A percentile compares a stretch with the other conserved stretches of the same genome.
These are phyloP conservation scores for Morpho helenor DNA, from an alignment of 2,888 invertebrate genomes.

Conservation along the genomic window DNA sequence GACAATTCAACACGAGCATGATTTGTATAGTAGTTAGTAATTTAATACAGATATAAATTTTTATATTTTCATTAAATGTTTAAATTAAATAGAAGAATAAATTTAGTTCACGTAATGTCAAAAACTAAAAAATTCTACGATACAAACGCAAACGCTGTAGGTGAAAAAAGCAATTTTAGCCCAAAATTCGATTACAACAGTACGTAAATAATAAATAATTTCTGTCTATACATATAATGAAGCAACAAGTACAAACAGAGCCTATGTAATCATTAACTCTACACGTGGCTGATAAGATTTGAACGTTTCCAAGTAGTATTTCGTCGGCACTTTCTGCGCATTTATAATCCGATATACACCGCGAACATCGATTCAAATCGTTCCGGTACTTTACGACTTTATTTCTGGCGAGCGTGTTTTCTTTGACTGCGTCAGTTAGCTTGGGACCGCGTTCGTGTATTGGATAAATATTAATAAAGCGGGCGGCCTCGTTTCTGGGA, in stretches of 20 bases:
- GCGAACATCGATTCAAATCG: slow-evolving; percentile 73
- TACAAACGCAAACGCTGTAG: too few relatives aligned
- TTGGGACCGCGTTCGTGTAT: slow-evolving; percentile 67
- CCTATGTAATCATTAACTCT: slow-evolving; percentile 7
- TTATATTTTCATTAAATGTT: too few relatives aligned
- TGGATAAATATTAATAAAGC: slow-evolving; percentile 79
- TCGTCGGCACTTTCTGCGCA: slow-evolving; percentile 60
- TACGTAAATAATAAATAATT: not conserved
- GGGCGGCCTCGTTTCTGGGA: slow-evolving; percentile 77
- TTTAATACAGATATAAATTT: too few relatives aligned
- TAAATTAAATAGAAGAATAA: too few relatives aligned
- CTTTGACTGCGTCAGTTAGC: slow-evolving; percentile 77
- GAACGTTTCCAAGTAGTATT: slow-evolving; percentile 55
- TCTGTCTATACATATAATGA: not conserved
- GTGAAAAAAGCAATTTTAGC: too few relatives aligned
- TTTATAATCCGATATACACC: slow-evolving; percentile 65
- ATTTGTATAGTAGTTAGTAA: too few relatives aligned
- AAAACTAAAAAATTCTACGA: too few relatives aligned
- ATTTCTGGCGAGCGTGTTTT: slow-evolving; percentile 74
- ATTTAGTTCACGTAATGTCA: too few relatives aligned
- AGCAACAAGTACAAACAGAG: not conserved
- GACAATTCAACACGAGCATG: too few relatives aligned
- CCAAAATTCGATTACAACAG: not conserved
- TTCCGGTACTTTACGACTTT: slow-evolving; percentile 76
- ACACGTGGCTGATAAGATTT: slow-evolving; percentile 30